Conservation (phyloP, 1,140 invertebrate genomes). For the Samia ricini region DNA sequence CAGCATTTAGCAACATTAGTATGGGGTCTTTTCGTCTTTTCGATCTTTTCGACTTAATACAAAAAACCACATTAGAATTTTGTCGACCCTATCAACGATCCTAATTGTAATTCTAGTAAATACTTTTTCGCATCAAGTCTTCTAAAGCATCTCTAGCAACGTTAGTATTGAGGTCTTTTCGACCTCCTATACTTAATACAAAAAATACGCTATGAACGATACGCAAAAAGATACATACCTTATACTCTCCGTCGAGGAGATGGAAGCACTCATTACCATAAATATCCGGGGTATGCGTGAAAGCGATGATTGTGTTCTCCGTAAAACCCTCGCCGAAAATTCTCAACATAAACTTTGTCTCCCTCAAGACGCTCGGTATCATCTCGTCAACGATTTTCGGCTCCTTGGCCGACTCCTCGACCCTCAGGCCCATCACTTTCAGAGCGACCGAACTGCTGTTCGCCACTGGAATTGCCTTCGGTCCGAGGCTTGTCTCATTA, state of each 20-base stretch:
- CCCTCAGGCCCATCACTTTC: slow-evolving; percentile 77
- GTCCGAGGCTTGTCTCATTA: slow-evolving; percentile 13
- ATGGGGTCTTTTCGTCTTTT: no score
- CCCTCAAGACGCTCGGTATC: slow-evolving; percentile 81
- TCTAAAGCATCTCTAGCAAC: no score
- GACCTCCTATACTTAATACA: no score
- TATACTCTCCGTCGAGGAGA: slow-evolving; percentile 65
- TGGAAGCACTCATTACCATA: slow-evolving; percentile 76
- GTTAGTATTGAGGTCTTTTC: no score
- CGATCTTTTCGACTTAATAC: no score
- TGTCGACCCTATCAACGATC: no score
- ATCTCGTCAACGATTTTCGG: slow-evolving; percentile 80
- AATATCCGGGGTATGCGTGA: slow-evolving; percentile 79
- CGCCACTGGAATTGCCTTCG: slow-evolving; percentile 4
- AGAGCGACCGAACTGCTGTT: slow-evolving; percentile 10
- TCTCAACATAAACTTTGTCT: slow-evolving; percentile 76
- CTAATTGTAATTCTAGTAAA: no score
- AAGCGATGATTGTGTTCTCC: slow-evolving; percentile 82
- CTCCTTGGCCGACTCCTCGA: slow-evolving; percentile 80
- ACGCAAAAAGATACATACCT: no score
- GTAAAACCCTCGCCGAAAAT: slow-evolving; percentile 86
- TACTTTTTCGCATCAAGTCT: no score
- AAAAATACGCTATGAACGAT: no score
- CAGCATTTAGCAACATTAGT: no score
- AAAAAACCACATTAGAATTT: no score